These are phyloP conservation scores for Pasiphila rectangulata DNA, from an alignment of 2,888 invertebrate genomes.

Conservation along the genomic window DNA sequence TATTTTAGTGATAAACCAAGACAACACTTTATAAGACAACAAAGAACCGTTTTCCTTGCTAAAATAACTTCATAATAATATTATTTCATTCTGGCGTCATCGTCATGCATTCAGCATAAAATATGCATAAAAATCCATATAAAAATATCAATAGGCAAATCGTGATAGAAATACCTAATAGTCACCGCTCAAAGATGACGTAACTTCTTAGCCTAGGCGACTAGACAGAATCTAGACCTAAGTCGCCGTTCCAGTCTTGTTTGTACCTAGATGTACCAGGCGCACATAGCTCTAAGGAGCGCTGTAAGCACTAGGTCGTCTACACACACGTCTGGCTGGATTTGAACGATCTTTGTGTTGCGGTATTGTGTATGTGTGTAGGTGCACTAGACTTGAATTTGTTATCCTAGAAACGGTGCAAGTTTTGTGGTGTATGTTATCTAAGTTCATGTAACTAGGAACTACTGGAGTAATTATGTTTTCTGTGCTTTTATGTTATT, in stretches of 20 bases:
- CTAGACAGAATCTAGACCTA: constrained; percentile 27
- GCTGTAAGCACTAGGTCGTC: constrained; percentile 58
- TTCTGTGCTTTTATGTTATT: no score
- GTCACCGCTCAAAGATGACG: constrained; percentile 7
- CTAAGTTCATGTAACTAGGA: no score
- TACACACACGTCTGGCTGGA: constrained; percentile 34
- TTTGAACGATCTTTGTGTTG: constrained; percentile 2
- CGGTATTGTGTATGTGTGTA: constrained; percentile 7
- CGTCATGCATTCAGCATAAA: no score
- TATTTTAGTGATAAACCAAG: no score
- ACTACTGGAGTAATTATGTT: no score
- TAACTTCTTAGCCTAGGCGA: constrained; percentile 22
- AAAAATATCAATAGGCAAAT: not conserved
- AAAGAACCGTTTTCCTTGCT: no score
- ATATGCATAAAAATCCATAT: not conserved
- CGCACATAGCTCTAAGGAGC: constrained; percentile 48
- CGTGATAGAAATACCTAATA: not conserved
- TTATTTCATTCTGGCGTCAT: no score
- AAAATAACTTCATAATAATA: no score
- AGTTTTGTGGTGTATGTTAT: no score
- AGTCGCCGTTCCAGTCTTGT: constrained; percentile 43
- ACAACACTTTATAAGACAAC: no score
- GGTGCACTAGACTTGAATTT: not conserved
- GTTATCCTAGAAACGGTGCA: not conserved
- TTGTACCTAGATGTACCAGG: constrained; percentile 75